Percentiles rank a stretch among this genome's conserved stretches.
Evolutionary conservation across 2,888 invertebrate species (phyloP).

Genomic region (Drosophila nr. medialis): DNA sequence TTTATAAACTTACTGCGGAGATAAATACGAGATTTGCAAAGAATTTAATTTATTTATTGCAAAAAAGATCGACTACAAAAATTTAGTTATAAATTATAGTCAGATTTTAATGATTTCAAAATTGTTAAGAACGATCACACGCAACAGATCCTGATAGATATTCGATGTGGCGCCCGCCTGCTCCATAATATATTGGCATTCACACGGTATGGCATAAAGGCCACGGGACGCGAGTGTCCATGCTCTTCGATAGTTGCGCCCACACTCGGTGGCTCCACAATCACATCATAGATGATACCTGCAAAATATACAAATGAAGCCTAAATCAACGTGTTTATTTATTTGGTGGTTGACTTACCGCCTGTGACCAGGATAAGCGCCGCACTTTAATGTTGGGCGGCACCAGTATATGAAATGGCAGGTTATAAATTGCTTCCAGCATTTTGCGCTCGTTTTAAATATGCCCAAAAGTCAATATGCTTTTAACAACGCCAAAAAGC

Average conservation of each 20-base stretch:
- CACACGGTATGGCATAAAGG: conserved; percentile 99
- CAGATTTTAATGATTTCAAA: too few relatives aligned
- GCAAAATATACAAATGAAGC: conserved; percentile 11
- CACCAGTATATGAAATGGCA: conserved; percentile 90
- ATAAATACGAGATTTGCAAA: too few relatives aligned
- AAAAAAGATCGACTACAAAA: too few relatives aligned
- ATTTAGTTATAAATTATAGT: too few relatives aligned
- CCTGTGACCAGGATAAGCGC: conserved; percentile 98
- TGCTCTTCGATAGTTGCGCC: conserved; percentile 99
- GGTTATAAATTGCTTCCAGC: conserved; percentile 92
- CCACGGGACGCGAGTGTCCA: conserved; percentile 97
- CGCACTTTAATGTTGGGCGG: conserved; percentile 97
- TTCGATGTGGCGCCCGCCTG: conserved; percentile 88
- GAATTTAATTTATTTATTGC: too few relatives aligned
- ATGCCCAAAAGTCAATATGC: not conserved
- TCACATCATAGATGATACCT: conserved; percentile 99
- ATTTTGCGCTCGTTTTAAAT: conserved; percentile 68
- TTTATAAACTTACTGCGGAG: too few relatives aligned
- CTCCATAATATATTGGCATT: conserved; percentile 99
- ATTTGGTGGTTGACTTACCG: conserved; percentile 87
- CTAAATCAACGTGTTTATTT: not conserved
- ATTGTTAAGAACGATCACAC: conserved; percentile 85
- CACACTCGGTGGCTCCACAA: conserved; percentile 99
- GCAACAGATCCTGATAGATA: conserved; percentile 89
- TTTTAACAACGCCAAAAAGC: conserved; percentile 25